phyloP scores from a whole-genome alignment of 2,113 vertebrate species.

The Leucoraja erinaceus region DNA sequence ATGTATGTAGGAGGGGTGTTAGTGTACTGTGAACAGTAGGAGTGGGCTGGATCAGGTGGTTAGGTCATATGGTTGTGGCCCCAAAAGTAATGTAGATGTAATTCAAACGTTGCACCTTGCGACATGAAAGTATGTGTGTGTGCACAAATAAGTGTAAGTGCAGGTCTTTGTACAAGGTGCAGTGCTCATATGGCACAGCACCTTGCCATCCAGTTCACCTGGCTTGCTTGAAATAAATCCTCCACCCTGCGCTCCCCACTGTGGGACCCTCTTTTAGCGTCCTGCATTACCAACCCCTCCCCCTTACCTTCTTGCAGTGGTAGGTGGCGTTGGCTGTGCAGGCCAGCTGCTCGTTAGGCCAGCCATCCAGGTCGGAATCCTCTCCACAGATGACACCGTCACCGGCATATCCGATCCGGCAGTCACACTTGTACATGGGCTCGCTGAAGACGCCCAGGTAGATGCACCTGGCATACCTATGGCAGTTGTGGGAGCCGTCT shows the following conservation, averaged over 20 bases:
- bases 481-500: conserved; percentile 86
- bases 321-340: conserved; percentile 84
- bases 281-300: neutral
- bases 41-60: too few species aligned
- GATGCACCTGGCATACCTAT: conserved; percentile 81
- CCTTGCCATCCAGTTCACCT: too few species aligned
- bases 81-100: neutral
- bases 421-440: conserved; percentile 94
- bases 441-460: conserved; percentile 92
- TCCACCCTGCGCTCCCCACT: too few species aligned
- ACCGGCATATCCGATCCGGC: conserved; percentile 85
- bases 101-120: neutral
- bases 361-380: conserved; percentile 93
- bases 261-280: neutral
- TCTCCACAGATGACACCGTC: conserved; percentile 91
- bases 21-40: neutral
- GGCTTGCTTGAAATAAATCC: too few species aligned
- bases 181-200: too few species aligned
- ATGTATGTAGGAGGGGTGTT: too few species aligned
- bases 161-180: too few species aligned
- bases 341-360: conserved; percentile 89
- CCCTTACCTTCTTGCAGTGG: conserved; percentile 81
- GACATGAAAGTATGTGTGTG: too few species aligned
- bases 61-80: neutral
- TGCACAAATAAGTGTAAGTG: too few species aligned